Evolutionary conservation across 2,888 invertebrate species (phyloP), one percentile per base, ranked within the genome.

Genomic region (Apodemia duryi): DNA sequence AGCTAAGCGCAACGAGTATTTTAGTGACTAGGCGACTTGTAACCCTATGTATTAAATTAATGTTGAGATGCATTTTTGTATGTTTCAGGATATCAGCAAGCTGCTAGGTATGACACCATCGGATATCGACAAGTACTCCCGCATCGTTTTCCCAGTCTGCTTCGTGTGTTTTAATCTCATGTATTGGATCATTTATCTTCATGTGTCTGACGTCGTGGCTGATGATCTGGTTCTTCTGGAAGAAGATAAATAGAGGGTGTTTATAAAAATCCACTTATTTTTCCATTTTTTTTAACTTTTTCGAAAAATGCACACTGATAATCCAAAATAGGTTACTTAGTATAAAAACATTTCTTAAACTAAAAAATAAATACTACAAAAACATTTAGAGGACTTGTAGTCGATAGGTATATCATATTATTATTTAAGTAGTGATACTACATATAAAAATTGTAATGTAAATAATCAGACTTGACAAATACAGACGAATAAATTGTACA

Each of bases 111-210:
- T 98, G 87, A 98, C 98, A 78, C 98, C 98, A 68, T 98, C 98
- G 85, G 98, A 98, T 92, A 99, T 99, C 91, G 99, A 99, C 95
- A 99, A 99, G 93, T 99, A 99, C 89, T 98, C 99, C 70, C 95
- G 99, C 82, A 98, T 99, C 90, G 96, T 98, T 80, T 99, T 99
- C 90, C 99, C 99, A 65, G 97, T 98, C 79, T 97, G 98, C 93
- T 99, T 99, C 94, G 97, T 99, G 74, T 97, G 98, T 92, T 99
- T 99, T 94, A 99, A 99, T 93, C 95, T 98, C 77, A 98, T 98
- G 98, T 98, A 98, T 93, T 98, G 98, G 98, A 98, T 98, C 90
- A 98, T 98, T 84, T 98, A 98, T 88, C 94, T 98, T 78, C 98
- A 98, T 94, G 98, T 98, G 87, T 97, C 97, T 84, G 98, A 98